Evolutionary conservation across 2,888 invertebrate species (phyloP).

Genomic region (Biston betularia): DNA sequence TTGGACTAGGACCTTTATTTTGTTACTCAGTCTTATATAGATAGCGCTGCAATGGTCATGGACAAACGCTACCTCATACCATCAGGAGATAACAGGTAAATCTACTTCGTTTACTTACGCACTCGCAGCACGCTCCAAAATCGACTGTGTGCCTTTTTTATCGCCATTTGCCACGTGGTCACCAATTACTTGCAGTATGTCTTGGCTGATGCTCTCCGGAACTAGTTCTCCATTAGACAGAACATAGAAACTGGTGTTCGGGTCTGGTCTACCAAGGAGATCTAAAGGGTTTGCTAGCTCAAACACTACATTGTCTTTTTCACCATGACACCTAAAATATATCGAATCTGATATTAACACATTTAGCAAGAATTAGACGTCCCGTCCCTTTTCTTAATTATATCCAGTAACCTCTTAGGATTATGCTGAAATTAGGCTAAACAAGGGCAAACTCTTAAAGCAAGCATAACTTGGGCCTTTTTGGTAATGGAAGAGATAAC

Average conservation of each 20-base stretch:
- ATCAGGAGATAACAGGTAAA: no score
- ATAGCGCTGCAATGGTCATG: background rate
- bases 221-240: constrained; percentile 70
- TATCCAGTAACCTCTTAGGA: no score
- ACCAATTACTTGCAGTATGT: constrained; percentile 57
- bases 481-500: no score
- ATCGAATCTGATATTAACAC: background rate
- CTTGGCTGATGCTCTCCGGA: constrained; percentile 53
- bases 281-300: constrained; percentile 81
- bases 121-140: constrained; percentile 65
- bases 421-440: no score
- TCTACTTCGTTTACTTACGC: constrained; percentile 49
- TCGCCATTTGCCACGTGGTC: constrained; percentile 62
- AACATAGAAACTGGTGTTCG: constrained; percentile 63
- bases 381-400: no score
- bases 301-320: constrained; percentile 87
- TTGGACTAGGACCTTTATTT: no score
- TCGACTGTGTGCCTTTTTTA: constrained; percentile 63
- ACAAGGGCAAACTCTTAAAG: no score
- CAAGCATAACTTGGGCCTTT: no score
- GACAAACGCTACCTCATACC: no score
- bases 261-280: constrained; percentile 66
- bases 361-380: no score
- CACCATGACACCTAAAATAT: constrained; percentile 88
- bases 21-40: background rate